Evolutionary conservation across 2,113 vertebrate genomes (phyloP).

Genomic region (Dryoscopus gambensis): DNA sequence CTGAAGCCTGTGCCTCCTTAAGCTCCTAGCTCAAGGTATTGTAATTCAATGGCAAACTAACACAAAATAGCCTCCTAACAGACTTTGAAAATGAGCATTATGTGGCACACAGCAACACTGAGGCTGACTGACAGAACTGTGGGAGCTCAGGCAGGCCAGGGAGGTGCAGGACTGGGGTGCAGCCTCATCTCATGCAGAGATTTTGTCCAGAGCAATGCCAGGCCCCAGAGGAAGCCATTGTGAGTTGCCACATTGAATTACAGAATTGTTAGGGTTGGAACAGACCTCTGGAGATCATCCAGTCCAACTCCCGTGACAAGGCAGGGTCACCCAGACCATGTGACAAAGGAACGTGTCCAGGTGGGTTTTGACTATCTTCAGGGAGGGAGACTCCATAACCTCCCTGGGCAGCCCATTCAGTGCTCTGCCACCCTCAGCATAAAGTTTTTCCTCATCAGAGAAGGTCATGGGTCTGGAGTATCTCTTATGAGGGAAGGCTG

Average conservation of each 20-base stretch:
- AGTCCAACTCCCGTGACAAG: too few species aligned
- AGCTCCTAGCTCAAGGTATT: neutral
- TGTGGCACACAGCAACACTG: neutral
- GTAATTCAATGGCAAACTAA: slow-evolving; percentile 26
- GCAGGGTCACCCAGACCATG: neutral
- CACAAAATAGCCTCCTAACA: neutral
- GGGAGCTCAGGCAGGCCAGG: neutral
- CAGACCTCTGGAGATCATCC: neutral
- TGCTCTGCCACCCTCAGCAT: neutral
- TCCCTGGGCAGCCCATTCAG: neutral
- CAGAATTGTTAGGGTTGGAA: neutral
- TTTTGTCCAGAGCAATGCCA: too few species aligned
- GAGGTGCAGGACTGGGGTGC: neutral
- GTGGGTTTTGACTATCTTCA: neutral
- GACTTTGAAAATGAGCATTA: neutral
- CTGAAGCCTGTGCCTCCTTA: neutral
- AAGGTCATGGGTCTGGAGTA: neutral
- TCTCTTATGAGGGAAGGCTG: neutral
- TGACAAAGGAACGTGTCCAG: accelerated
- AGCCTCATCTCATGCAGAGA: neutral
- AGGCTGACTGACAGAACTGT: neutral
- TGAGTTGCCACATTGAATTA: neutral
- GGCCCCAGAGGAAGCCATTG: neutral
- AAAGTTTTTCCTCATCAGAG: neutral
- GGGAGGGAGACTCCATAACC: neutral